Evolutionary conservation across 2,113 vertebrate genomes (phyloP).

Genomic region (Dicerorhinus sumatrensis): DNA sequence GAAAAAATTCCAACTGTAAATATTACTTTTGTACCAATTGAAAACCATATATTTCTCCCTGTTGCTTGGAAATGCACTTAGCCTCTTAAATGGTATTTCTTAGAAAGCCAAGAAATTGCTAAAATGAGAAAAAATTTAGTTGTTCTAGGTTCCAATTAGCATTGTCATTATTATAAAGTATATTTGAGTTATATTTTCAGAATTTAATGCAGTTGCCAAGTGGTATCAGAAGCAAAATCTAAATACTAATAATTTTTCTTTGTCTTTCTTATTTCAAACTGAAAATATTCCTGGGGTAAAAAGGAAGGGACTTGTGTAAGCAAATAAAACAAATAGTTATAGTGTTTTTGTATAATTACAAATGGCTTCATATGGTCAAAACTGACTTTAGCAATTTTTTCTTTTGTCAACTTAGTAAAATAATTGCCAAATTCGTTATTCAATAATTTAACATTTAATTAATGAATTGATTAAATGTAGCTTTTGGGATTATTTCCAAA

Average conservation of each 20-base stretch:
- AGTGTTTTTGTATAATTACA: not conserved
- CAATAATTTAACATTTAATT: not conserved
- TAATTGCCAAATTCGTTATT: not conserved
- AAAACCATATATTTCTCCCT: conserved; percentile 12
- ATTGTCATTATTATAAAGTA: not conserved
- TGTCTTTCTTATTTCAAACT: not conserved
- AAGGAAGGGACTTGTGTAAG: not conserved
- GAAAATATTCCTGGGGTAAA: not conserved
- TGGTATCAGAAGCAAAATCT: not conserved
- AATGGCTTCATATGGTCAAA: not conserved
- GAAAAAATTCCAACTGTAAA: conserved; percentile 2
- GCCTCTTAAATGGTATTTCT: not conserved
- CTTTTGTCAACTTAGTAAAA: conserved; percentile 10
- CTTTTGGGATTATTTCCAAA: conserved; percentile 34
- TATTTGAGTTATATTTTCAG: conserved; percentile 26
- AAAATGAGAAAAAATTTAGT: not conserved
- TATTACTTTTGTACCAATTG: conserved; percentile 7
- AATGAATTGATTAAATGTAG: not conserved
- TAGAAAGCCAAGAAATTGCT: not conserved
- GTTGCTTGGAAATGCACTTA: not conserved
- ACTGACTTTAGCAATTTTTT: not conserved
- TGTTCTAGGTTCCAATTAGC: not conserved
- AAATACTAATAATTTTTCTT: not conserved
- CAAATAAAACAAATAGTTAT: not conserved
- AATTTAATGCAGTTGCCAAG: not conserved